These are phyloP conservation scores for Unio delphinus DNA, from an alignment of 2,888 invertebrate species.

Conservation along the genomic window DNA sequence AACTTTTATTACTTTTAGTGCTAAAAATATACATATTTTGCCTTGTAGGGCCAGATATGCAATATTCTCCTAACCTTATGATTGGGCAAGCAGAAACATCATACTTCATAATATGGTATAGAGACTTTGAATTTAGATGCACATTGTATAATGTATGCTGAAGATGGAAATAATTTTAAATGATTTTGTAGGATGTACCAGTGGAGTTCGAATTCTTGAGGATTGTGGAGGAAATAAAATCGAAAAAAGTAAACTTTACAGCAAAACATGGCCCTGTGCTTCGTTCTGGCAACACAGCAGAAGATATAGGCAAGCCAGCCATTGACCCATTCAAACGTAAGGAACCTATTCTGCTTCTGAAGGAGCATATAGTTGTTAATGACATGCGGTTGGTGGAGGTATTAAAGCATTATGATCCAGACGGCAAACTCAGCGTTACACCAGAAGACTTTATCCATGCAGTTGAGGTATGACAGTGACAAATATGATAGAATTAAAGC, in stretches of 20 bases:
- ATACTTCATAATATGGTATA: too few relatives aligned
- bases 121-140: too few relatives aligned
- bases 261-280: conserved; percentile 63
- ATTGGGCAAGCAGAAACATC: too few relatives aligned
- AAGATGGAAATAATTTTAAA: too few relatives aligned
- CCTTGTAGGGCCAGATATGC: too few relatives aligned
- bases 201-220: conserved; percentile 69
- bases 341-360: conserved; percentile 58
- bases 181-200: conserved; percentile 62
- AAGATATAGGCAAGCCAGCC: conserved; percentile 65
- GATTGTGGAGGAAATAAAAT: conserved; percentile 63
- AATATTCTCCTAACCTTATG: too few relatives aligned
- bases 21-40: too few relatives aligned
- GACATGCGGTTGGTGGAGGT: conserved; percentile 64
- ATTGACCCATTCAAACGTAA: conserved; percentile 58
- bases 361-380: conserved; percentile 68
- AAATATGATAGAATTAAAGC: not conserved
- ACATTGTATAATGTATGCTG: too few relatives aligned
- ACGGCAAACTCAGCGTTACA: conserved; percentile 49
- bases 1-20: too few relatives aligned
- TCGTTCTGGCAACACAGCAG: conserved; percentile 67
- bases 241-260: conserved; percentile 54
- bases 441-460: conserved; percentile 63
- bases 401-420: conserved; percentile 59
- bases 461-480: conserved; percentile 50